Evolutionary conservation across 2,888 invertebrate genomes (phyloP), one percentile per base, ranked within the genome.

Genomic region (Fabriciana adippe): DNA sequence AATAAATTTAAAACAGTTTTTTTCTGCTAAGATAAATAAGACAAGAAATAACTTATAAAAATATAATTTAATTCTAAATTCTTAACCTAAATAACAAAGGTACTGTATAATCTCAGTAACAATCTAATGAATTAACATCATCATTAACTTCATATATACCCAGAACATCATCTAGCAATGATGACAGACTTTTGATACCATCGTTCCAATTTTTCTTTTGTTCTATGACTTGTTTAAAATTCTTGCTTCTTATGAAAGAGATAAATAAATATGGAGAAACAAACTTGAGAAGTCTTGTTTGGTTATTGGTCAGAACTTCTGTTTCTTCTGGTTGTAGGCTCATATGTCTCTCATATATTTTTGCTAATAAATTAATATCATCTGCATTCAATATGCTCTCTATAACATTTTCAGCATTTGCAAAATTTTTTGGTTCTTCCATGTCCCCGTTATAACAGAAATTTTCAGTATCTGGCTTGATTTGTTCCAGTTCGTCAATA

Each of bases 161-260:
- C 26, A 96, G 82, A 71, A 97, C 95, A 82, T 97, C 97, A 77
- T 97, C 96, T 2, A 97, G 83, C 5, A 96, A 88, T 0, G 96
- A 96, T 3, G 94, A 93, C 16, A 96, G 92, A 75, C 94, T 95
- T n/a, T 95, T 94, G 56, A 94, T 94, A 35, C 94, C 94, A 59
- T 93, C 93, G 50, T 95, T 90, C 96, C 96, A 96, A 62, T 94
- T 93, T 60, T 87, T 93, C 74, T 94, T 95, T 66, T 95, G 93
- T 16, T 93, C 91, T 0, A 96, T 86, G 14, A 95, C 85, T 50
- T 87, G 85, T 75, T 95, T 94, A 55, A 95, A 93, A 81, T 97
- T 94, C 50, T 93, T 91, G 55, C 86, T 87, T 66, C 92, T 92
- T 0, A 96, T 79, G 56, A 93, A 93, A 18, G 83, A 87, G 0